Evolutionary conservation across 1,140 invertebrate genomes (phyloP).

Genomic region (Coelopa frigida): DNA sequence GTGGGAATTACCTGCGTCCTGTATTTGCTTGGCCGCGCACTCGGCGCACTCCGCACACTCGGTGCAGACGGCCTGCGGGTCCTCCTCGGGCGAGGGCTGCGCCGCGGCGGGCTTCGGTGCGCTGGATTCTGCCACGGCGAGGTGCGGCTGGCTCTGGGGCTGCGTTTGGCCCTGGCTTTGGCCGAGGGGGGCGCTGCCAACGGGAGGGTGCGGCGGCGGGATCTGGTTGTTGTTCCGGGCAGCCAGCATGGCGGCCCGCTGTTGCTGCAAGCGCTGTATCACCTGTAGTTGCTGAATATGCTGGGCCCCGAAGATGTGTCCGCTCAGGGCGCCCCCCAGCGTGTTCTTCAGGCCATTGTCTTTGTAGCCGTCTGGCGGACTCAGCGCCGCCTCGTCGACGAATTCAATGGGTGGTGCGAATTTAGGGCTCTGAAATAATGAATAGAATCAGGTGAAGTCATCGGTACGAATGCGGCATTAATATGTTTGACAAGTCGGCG

Average conservation of each 20-base stretch:
- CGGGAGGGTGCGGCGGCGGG: conserved; percentile 35
- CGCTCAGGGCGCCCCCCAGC: conserved; percentile 51
- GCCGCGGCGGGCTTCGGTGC: conserved; percentile 2
- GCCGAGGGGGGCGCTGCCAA: conserved; percentile 14
- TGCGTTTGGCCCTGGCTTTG: conserved; percentile 2
- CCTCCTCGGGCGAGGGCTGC: conserved; percentile 27
- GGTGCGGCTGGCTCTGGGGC: conserved; percentile 18
- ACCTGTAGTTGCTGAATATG: conserved; percentile 53
- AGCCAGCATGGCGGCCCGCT: conserved; percentile 42
- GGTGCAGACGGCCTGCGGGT: conserved; percentile 39
- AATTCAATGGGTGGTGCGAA: conserved; percentile 56
- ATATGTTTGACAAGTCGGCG: neutral
- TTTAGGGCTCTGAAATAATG: conserved; percentile 46
- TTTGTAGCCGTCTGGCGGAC: conserved; percentile 80
- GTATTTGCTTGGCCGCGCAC: conserved; percentile 42
- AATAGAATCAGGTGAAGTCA: too few species aligned
- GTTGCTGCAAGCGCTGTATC: conserved; percentile 49
- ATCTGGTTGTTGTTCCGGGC: conserved; percentile 37
- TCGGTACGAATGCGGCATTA: too few species aligned
- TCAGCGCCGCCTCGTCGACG: conserved; percentile 69
- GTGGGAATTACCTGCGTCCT: conserved; percentile 37
- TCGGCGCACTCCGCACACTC: conserved; percentile 44
- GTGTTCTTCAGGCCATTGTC: conserved; percentile 54
- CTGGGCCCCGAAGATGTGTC: conserved; percentile 53
- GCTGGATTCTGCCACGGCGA: conserved; percentile 18